A percentile compares a stretch with the other conserved stretches of the same genome.
Evolutionary conservation across 2,888 invertebrate species (phyloP).

Genomic region (Coelogynopora nodosa): DNA sequence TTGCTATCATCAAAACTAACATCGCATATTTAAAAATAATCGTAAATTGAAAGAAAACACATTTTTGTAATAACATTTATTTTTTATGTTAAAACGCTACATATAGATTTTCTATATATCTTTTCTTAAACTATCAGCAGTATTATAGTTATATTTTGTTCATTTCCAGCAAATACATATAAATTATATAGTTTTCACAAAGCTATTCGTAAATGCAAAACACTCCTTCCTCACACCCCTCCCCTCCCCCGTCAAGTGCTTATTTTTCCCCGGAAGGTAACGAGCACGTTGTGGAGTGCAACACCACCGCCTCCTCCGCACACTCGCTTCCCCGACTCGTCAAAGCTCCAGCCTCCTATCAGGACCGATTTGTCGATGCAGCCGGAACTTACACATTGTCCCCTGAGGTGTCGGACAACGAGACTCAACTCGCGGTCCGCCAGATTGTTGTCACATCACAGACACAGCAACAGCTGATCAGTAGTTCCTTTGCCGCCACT

Average conservation of each 20-base stretch:
- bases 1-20: no score
- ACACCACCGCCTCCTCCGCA: neutral
- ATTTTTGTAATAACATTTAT: no score
- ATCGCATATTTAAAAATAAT: no score
- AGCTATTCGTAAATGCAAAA: neutral
- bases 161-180: neutral
- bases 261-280: neutral
- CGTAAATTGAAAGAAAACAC: no score
- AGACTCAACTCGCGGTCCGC: neutral
- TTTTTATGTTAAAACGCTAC: no score
- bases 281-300: neutral
- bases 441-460: no score
- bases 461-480: no score
- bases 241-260: neutral
- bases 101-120: no score
- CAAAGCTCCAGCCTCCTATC: neutral
- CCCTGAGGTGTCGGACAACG: neutral
- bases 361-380: neutral
- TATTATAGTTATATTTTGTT: no score
- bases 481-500: neutral
- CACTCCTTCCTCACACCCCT: neutral
- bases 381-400: neutral
- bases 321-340: neutral
- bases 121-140: no score
- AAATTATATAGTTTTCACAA: neutral